Evolutionary conservation across 1,140 invertebrate genomes (phyloP), one percentile per base, ranked within the genome.

Genomic region (Geopemphigus sp.): DNA sequence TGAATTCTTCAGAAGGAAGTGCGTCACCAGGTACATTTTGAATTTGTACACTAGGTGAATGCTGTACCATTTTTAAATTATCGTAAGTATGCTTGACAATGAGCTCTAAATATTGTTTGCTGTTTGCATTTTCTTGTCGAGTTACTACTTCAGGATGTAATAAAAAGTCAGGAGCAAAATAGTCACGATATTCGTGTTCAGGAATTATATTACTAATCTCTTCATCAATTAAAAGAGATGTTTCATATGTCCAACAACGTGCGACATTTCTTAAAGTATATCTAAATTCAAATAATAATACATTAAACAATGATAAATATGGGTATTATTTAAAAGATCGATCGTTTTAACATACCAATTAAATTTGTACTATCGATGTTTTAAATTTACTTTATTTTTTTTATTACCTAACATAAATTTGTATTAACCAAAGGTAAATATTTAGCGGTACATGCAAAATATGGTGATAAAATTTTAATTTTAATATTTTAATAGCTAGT

Each of bases 161-260:
- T 2, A 93, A 94, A 83, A 97, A 98, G 85, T 98, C 96, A 0
- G 96, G 96, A 29, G 93, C 94, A 85, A 98, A 98, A 84, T 96
- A 98, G 84, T 98, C 95, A 53, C 96, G 89, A 84, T 98, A 98
- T 85, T 98, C 95, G 12, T 92, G 95, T 83, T 95, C 95, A 0
- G 96, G 96, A 45, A 98, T 86, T 84, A 98, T 95, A 84, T 96
- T 96, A 54, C 91, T 93, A 45, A 98, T 96, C 61, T 92, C 90
- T 84, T 97, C 93, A 84, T 97, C 95, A 0, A 97, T 90, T 0
- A 98, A 86, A 3, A 99, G 87, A 0, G 96, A 97, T 0, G 98
- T 99, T 87, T 99, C 98, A 83, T 98, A 98, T 0, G 98, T 98
- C 98, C 98, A 99, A 85, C 97, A 99, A 61, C 98, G 88, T 0